Evolutionary conservation across 2,888 invertebrate genomes (phyloP).

Genomic region (Polyploca ridens): DNA sequence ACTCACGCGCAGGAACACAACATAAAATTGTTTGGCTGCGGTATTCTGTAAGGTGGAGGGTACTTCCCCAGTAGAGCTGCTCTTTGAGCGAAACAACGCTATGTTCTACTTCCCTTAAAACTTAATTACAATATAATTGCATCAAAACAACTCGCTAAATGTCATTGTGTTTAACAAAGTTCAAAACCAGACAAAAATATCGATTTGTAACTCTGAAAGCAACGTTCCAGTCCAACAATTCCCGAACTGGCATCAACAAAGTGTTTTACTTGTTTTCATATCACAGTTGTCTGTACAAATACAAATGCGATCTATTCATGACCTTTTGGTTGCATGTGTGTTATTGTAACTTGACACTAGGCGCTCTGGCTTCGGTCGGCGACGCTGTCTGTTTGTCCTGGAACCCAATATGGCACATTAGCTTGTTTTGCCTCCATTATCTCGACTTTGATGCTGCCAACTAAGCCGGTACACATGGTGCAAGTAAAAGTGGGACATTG

Average conservation of each 20-base stretch:
- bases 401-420: constrained; percentile 79
- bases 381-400: constrained; percentile 68
- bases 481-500: constrained; percentile 31
- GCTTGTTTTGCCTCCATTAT: constrained; percentile 83
- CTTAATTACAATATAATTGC: no score
- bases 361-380: constrained; percentile 33
- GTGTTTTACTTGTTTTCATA: constrained; percentile 42
- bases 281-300: constrained; percentile 61
- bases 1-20: no score
- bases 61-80: no score
- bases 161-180: neutral
- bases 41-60: no score
- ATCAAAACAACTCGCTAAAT: no score
- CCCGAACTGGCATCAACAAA: constrained; percentile 15
- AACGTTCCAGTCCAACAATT: neutral
- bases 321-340: constrained; percentile 73
- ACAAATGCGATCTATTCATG: constrained; percentile 70
- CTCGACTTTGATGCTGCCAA: constrained; percentile 78
- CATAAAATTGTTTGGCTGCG: no score
- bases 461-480: constrained; percentile 61
- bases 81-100: no score
- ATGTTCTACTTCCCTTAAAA: no score
- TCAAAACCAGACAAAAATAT: constrained; percentile 3
- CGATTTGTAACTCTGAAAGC: neutral
- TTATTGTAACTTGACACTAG: constrained; percentile 71